Evolutionary conservation across 2,888 invertebrate genomes (phyloP), one percentile per base, ranked within the genome.

Genomic region (Bugulina stolonifera): DNA sequence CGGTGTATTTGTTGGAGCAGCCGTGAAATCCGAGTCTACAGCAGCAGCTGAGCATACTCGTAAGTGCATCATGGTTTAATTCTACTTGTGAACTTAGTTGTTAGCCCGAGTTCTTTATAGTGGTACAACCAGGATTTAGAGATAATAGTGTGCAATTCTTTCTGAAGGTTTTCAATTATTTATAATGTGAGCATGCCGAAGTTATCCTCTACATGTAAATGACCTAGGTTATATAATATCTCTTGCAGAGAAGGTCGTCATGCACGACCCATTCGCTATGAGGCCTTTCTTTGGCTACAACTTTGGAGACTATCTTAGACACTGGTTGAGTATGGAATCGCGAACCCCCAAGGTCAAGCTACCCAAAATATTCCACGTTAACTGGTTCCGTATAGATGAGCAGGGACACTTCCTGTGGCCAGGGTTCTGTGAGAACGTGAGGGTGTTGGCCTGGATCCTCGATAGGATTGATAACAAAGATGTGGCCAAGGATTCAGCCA

Each of bases 201-300:
- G n/a, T n/a, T n/a, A n/a, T n/a, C n/a, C n/a, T n/a, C n/a, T n/a
- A n/a, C n/a, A n/a, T n/a, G n/a, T n/a, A n/a, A n/a, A n/a, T n/a
- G n/a, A n/a, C n/a, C n/a, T n/a, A n/a, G n/a, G n/a, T n/a, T n/a
- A n/a, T n/a, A n/a, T n/a, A n/a, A n/a, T n/a, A n/a, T n/a, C n/a
- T n/a, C n/a, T n/a, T n/a, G n/a, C n/a, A n/a, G n/a, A 77, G 35
- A 84, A 84, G 74, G 79, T 77, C 35, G 91, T 99, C 35, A 96
- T 99, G 96, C 93, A 98, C 86, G 99, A 99, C 86, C 98, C 99
- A 14, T 98, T 99, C 86, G 99, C 99, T 0, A 99, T 99, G 98
- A 88, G 98, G 71, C 98, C 99, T 5, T 99, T 99, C 90, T 97
- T 99, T 84, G 98, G 98, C 0, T 99, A 99, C 88, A 99, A 99